A percentile compares a stretch with the other conserved stretches of the same genome.
Conservation (phyloP, 2,113 vertebrate genomes). For the Odobenus rosmarus region DNA sequence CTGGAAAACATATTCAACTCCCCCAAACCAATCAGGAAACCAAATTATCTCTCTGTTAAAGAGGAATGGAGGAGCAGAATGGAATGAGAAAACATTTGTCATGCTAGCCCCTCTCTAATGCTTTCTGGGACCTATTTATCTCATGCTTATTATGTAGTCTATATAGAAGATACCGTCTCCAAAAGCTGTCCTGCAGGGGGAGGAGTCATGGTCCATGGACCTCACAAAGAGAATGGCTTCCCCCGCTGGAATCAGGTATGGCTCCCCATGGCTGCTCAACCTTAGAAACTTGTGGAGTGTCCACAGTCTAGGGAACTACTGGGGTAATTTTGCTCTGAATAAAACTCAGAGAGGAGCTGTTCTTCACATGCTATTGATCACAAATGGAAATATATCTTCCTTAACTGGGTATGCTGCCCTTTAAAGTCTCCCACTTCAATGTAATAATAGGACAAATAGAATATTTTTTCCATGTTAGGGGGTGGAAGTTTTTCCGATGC, state of each 20-base stretch:
- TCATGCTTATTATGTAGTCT: conserved; percentile 47
- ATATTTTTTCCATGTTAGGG: conserved; percentile 80
- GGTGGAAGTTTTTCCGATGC: conserved; percentile 78
- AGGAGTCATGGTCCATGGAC: conserved; percentile 18
- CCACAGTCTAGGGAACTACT: conserved; percentile 63
- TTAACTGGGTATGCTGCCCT: conserved; percentile 79
- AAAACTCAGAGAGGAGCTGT: conserved; percentile 75
- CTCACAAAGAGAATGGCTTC: conserved; percentile 2
- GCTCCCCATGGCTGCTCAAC: conserved; percentile 65
- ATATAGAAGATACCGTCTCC: not conserved
- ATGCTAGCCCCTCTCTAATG: conserved; percentile 28
- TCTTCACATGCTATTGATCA: conserved; percentile 81
- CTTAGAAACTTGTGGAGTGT: conserved; percentile 67
- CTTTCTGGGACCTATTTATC: conserved; percentile 62
- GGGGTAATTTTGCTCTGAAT: conserved; percentile 71
- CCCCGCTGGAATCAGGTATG: conserved; percentile 41
- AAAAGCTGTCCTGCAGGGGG: not conserved
- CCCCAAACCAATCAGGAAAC: conserved; percentile 11
- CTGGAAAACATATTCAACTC: not conserved
- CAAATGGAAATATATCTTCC: conserved; percentile 78
- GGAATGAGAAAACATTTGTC: conserved; percentile 45
- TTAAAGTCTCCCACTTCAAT: conserved; percentile 77
- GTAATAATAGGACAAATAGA: conserved; percentile 78
- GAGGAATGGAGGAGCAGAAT: not conserved
- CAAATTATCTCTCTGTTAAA: conserved; percentile 1